These are phyloP conservation scores for Enteromius treurensis DNA, from an alignment of 2,797 vertebrate species.

Conservation along the genomic window DNA sequence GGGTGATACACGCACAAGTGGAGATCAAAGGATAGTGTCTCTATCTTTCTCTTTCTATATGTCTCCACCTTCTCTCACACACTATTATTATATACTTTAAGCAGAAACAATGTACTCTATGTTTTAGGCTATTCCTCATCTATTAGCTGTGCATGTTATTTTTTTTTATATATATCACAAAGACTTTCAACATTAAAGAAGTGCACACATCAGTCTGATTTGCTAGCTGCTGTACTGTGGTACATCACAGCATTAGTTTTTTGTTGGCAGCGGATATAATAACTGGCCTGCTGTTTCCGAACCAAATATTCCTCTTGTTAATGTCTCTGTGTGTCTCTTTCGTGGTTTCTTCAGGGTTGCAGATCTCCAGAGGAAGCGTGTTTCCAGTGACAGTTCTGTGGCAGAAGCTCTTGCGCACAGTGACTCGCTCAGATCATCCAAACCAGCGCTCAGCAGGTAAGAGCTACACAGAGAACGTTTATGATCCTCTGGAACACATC, in stretches of 20 bases:
- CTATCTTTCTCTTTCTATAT: constrained; percentile 19
- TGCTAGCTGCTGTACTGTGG: constrained; percentile 9
- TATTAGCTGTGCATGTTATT: background rate
- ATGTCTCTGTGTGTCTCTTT: constrained; percentile 16
- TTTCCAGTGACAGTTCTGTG: constrained; percentile 68
- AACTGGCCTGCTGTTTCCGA: constrained; percentile 31
- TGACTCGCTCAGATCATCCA: constrained; percentile 60
- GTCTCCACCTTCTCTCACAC: constrained; percentile 8
- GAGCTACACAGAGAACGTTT: constrained; percentile 36
- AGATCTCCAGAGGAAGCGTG: constrained; percentile 63
- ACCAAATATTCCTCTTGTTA: constrained; percentile 13
- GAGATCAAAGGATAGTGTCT: constrained; percentile 27
- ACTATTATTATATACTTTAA: background rate
- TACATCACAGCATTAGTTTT: background rate
- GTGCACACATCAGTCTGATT: background rate
- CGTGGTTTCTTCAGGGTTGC: constrained; percentile 47
- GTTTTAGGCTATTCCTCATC: background rate
- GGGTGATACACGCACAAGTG: constrained; percentile 4
- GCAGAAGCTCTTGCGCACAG: constrained; percentile 65
- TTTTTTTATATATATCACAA: background rate
- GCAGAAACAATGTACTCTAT: background rate
- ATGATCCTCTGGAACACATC: constrained; percentile 13
- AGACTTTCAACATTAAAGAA: background rate
- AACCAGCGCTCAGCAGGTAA: constrained; percentile 67
- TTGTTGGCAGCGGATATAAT: constrained; percentile 20